Evolutionary conservation across 2,888 invertebrate genomes (phyloP), one percentile per base, ranked within the genome.

Genomic region (Andricus curvator): DNA sequence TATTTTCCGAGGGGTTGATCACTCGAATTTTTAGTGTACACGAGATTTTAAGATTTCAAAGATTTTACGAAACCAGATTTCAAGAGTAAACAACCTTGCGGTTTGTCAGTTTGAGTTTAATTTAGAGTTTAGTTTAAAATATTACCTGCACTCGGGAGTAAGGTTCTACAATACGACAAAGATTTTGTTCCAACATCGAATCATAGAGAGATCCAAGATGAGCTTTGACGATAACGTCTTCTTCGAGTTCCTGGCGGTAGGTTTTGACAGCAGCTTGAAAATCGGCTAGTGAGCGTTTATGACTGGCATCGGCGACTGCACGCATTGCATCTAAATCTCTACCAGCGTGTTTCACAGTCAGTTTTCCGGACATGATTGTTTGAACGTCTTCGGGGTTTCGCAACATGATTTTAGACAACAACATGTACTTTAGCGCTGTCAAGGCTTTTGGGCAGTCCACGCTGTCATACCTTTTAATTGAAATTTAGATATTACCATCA

Each of bases 141-240:
- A 62, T 80, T 88, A 92, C 95, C 95, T 99, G 98, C 1, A 99
- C 99, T 89, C 97, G 95, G 87, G 98, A 99, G 93, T 99, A 99
- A 1, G 99, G 99, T 93, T 99, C 99, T 85, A 99, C 99, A 88
- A 99, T 98, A 85, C 99, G 96, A 93, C 98, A 99, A 88, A 99
- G 95, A 94, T 99, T 99, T 93, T 99, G 99, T 93, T 99, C 99
- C 93, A 99, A 94, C 97, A 99, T 98, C 86, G 98, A 98, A 91
- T 99, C 99, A 91, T 99, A 99, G 60, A 99, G 94, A 20, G 99
- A 98, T 83, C 98, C 98, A 86, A 99, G 96, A 93, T 99, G 99
- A 87, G 99, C 98, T 90, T 98, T 95, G 8, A 99, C 99, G 82
- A 99, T 99, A 78, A 98, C 97, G 94, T 99, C 99, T 89, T 99